Conservation (phyloP, 2,888 invertebrate species). For the Aporophyla nigra region DNA sequence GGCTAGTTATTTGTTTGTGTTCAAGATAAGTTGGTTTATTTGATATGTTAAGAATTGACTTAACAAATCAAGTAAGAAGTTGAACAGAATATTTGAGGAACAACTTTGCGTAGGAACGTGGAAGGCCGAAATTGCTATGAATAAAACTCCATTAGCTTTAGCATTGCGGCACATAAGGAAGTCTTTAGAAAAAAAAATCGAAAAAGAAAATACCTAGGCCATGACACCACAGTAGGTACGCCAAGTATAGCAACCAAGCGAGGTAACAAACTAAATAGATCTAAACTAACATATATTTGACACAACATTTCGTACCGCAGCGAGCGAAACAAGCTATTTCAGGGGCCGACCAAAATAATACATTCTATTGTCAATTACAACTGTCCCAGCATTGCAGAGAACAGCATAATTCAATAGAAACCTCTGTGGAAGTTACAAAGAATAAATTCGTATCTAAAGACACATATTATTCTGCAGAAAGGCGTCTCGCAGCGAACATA, state of each 20-base stretch:
- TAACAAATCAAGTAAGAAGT: neutral
- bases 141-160: neutral
- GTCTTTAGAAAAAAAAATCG: neutral
- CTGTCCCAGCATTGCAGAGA: constrained; percentile 32
- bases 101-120: neutral
- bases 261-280: constrained; percentile 10
- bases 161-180: neutral
- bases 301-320: constrained; percentile 11
- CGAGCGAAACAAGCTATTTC: constrained; percentile 13
- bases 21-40: constrained; percentile 16
- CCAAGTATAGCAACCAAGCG: constrained; percentile 5
- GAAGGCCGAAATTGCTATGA: neutral
- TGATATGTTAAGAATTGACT: neutral
- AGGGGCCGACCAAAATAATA: constrained; percentile 38
- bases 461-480: constrained; percentile 66
- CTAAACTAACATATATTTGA: constrained; percentile 23
- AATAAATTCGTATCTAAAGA: constrained; percentile 66
- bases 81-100: neutral
- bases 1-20: constrained; percentile 33
- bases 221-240: neutral
- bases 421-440: constrained; percentile 54
- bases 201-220: neutral
- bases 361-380: constrained; percentile 53
- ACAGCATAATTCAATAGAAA: constrained; percentile 59
- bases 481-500: constrained; percentile 63